phyloP scores from a whole-genome alignment of 2,888 invertebrate genomes.

The Platypus cylindrus region DNA sequence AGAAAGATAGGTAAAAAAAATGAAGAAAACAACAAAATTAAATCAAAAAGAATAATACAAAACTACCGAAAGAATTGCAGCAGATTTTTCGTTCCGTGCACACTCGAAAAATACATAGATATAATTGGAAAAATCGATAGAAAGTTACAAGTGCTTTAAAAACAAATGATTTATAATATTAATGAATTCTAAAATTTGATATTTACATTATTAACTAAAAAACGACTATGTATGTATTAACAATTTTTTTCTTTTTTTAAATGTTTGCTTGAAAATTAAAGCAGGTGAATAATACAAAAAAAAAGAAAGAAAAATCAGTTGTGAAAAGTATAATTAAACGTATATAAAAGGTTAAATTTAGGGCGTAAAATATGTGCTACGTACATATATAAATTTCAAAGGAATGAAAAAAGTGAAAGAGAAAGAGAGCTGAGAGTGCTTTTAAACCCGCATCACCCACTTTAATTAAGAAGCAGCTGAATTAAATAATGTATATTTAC shows the following conservation, averaged over 20 bases:
- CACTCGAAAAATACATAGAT: constrained; percentile 4
- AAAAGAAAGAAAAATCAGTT: constrained; percentile 6
- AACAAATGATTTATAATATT: constrained; percentile 14
- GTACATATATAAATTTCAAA: too few relatives aligned
- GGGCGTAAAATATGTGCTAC: too few relatives aligned
- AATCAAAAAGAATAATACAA: constrained; percentile 20
- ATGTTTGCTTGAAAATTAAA: neutral
- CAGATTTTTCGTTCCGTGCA: constrained; percentile 22
- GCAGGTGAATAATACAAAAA: neutral
- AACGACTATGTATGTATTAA: too few relatives aligned
- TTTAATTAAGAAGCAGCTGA: constrained; percentile 16
- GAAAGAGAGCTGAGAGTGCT: too few relatives aligned
- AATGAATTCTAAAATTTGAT: constrained; percentile 5
- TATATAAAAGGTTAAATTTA: too few relatives aligned
- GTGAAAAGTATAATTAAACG: too few relatives aligned
- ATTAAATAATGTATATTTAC: constrained; percentile 22
- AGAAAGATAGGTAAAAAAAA: too few relatives aligned
- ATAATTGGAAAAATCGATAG: constrained; percentile 23
- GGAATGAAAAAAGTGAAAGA: too few relatives aligned
- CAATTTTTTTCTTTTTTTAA: too few relatives aligned
- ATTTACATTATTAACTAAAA: neutral
- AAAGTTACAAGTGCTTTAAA: constrained; percentile 29
- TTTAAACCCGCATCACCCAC: too few relatives aligned
- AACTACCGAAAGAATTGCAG: constrained; percentile 23
- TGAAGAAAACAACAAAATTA: constrained; percentile 19